phyloP scores from a whole-genome alignment of 1,140 invertebrate species.

The Artemia franciscana region DNA sequence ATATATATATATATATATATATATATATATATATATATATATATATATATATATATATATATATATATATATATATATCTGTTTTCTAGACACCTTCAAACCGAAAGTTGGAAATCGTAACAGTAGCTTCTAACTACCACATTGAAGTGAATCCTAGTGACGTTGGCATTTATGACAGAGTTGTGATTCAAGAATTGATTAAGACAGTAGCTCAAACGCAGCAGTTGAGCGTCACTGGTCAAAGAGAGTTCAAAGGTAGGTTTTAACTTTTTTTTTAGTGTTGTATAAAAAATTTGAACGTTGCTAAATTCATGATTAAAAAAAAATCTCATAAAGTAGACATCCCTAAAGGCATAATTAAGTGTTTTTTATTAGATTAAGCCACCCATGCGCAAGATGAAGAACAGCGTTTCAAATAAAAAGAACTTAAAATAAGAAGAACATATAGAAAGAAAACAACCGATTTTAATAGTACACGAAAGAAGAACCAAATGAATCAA shows the following conservation, averaged over 20 bases:
- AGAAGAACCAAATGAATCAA: too few species aligned
- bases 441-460: too few species aligned
- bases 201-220: slow-evolving; percentile 92
- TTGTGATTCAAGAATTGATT: slow-evolving; percentile 91
- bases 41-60: too few species aligned
- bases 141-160: slow-evolving; percentile 97
- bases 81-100: slow-evolving; percentile 65
- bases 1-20: too few species aligned
- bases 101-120: slow-evolving; percentile 86
- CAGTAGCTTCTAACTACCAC: slow-evolving; percentile 85
- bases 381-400: too few species aligned
- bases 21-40: too few species aligned
- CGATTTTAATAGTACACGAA: too few species aligned
- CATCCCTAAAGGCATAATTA: too few species aligned
- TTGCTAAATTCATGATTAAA: neutral
- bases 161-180: slow-evolving; percentile 83
- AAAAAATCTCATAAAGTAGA: neutral
- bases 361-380: slow-evolving; percentile 7
- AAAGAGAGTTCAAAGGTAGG: slow-evolving; percentile 75
- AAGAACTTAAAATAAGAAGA: too few species aligned
- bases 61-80: neutral
- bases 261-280: neutral
- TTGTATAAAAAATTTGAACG: neutral
- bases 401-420: too few species aligned
- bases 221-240: slow-evolving; percentile 61